Percentiles rank a stretch among this genome's conserved stretches.
Evolutionary conservation across 2,113 vertebrate genomes (phyloP).

Genomic region (Azemiops feae): DNA sequence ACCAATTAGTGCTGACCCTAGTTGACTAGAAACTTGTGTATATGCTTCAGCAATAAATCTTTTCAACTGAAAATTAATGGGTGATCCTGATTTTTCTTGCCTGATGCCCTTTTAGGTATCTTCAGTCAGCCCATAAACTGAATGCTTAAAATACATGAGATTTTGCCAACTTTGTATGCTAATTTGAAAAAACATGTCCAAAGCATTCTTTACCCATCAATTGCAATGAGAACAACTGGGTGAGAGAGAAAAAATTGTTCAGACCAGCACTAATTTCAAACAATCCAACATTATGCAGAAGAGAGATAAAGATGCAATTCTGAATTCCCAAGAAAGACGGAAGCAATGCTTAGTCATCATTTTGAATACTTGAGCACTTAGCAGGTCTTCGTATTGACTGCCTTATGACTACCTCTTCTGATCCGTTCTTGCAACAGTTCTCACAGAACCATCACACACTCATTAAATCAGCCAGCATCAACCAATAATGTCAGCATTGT

Average conservation of each 20-base stretch:
- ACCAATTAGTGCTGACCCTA: background rate
- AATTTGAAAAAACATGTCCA: background rate
- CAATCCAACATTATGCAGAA: background rate
- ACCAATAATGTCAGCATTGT: slow-evolving; percentile 65
- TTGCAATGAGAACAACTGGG: background rate
- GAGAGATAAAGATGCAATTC: background rate
- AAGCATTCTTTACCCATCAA: background rate
- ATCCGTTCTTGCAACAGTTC: slow-evolving; percentile 19
- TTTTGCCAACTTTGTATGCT: background rate
- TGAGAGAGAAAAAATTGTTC: accelerated
- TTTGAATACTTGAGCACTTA: slow-evolving; percentile 7
- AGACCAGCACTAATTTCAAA: background rate
- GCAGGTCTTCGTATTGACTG: background rate
- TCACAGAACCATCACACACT: slow-evolving; percentile 53
- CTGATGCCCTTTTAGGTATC: background rate
- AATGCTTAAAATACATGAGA: background rate
- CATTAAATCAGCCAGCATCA: slow-evolving; percentile 68
- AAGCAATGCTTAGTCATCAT: background rate
- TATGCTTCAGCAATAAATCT: background rate
- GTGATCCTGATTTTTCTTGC: background rate
- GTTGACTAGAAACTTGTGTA: background rate
- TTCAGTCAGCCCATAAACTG: background rate
- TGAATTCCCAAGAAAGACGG: background rate
- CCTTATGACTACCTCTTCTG: background rate
- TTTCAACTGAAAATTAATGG: background rate